Evolutionary conservation across 2,113 vertebrate genomes (phyloP).

Genomic region (Cryptotis parvus): DNA sequence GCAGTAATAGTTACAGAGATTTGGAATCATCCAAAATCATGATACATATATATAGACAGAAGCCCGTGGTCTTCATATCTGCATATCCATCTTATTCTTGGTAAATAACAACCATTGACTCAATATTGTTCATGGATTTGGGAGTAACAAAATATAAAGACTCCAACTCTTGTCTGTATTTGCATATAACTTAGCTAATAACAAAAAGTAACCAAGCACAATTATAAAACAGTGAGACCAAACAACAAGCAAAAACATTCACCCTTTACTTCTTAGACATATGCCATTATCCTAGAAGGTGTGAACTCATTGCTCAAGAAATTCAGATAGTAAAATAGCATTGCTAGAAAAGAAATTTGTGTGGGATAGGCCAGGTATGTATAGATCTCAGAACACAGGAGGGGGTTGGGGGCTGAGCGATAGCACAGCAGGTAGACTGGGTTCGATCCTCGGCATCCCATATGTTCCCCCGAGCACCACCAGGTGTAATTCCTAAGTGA

Average conservation of each 20-base stretch:
- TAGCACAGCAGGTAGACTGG: no score
- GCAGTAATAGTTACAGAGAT: neutral
- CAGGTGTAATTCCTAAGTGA: no score
- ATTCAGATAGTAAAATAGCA: neutral
- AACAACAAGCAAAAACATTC: neutral
- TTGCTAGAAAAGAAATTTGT: neutral
- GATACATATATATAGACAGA: neutral
- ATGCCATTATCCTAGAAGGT: neutral
- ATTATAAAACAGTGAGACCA: neutral
- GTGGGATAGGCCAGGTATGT: neutral
- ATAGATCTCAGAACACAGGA: neutral
- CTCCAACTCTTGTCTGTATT: neutral
- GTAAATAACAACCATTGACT: neutral
- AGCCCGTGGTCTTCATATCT: neutral
- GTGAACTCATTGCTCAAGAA: neutral
- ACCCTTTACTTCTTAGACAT: neutral
- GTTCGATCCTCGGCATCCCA: no score
- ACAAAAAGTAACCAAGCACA: constrained; percentile 3
- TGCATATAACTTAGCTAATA: neutral
- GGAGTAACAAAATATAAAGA: neutral
- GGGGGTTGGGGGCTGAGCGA: no score
- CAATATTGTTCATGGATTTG: neutral
- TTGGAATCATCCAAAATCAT: neutral
- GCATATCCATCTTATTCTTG: neutral
- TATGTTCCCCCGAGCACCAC: no score